Base-by-base conservation (phyloP, 2,888 invertebrate species). In the Eilema caniola region DNA sequence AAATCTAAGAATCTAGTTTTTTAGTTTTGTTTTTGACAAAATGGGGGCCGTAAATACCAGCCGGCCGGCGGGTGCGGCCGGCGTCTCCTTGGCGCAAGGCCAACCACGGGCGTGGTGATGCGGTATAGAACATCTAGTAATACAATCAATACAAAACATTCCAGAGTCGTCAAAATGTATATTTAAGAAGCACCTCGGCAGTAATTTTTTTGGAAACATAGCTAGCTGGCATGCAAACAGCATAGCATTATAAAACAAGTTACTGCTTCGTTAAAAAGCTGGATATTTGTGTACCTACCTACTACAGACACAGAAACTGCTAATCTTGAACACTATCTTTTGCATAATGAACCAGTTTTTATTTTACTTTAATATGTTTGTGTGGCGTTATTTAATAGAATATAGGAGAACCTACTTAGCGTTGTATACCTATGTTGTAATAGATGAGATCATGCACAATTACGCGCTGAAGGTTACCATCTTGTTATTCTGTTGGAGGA, bases 71-170 rank as follows among this genome's bases (percentile, higher is more conserved):
- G 57, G 65, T 23, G 60, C 67, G 53, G 24, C 41, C 16, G 85
- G 90, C 87, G 70, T 89, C 89, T 88, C 88, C 83, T 86, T 94
- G 94, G 94, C 93, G 69, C 81, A 77, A 82, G 77, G 90, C 93
- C 94, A 94, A 85, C 74, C 53, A 47, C 82, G 89, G 92, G 91
- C 83, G 92, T 89, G 90, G 41, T 88, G 77, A 70, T 82, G 80
- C 85, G 76, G 83, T 83, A 78, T 77, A 80, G 77, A 82, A 81
- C 85, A 80, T 85, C 81, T 77, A 72, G 83, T 79, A 78, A 85
- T 57, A 33, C 72, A 83, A 82, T 83, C 75, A 79, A 84, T 85
- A 82, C 59, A 77, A 67, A 75, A 69, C 70, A 66, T 77, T 73
- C 68, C 63, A 67, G 62, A 60, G 66, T 47, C 60, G 62, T 74